These are phyloP conservation scores for Drosophila flavopinicola DNA, from an alignment of 2,888 invertebrate species.

Conservation along the genomic window DNA sequence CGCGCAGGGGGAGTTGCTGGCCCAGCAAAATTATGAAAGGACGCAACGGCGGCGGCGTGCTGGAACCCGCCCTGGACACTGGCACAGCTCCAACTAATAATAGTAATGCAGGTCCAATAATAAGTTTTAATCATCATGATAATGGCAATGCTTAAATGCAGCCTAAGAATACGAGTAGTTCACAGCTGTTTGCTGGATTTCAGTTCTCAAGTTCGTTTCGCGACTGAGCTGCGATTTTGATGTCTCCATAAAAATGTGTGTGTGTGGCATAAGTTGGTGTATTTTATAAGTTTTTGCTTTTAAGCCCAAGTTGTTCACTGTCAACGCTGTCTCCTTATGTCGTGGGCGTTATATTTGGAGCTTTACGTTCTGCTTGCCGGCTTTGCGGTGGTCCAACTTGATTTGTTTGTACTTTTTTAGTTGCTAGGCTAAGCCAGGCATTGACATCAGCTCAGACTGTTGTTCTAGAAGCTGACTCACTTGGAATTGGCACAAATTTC, in stretches of 20 bases:
- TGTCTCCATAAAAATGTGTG: slow-evolving; percentile 69
- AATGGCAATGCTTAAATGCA: slow-evolving; percentile 67
- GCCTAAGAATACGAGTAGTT: slow-evolving; percentile 28
- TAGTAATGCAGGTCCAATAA: slow-evolving; percentile 78
- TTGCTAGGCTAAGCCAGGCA: slow-evolving; percentile 23
- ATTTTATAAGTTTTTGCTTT: slow-evolving; percentile 62
- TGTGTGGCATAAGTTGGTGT: slow-evolving; percentile 50
- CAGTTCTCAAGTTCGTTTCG: slow-evolving; percentile 1
- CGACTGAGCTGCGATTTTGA: slow-evolving; percentile 49
- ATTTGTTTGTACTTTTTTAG: slow-evolving; percentile 2
- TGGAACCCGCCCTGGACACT: slow-evolving; percentile 60
- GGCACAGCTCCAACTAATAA: slow-evolving; percentile 61
- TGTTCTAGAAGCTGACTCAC: slow-evolving; percentile 31
- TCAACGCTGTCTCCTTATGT: slow-evolving; percentile 18
- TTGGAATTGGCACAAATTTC: slow-evolving; percentile 1
- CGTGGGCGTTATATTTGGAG: slow-evolving; percentile 70
- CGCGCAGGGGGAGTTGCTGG: slow-evolving; percentile 10
- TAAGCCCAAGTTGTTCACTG: slow-evolving; percentile 32
- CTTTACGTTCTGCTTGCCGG: slow-evolving; percentile 10
- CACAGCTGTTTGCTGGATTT: slow-evolving; percentile 38
- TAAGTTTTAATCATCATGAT: slow-evolving; percentile 81
- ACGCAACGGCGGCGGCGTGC: slow-evolving; percentile 65
- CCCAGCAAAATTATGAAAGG: slow-evolving; percentile 68
- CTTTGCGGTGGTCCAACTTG: slow-evolving; percentile 2
- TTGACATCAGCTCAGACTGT: neutral